Base-by-base conservation (phyloP, 2,797 vertebrate species). In the Orestias chungarensis region DNA sequence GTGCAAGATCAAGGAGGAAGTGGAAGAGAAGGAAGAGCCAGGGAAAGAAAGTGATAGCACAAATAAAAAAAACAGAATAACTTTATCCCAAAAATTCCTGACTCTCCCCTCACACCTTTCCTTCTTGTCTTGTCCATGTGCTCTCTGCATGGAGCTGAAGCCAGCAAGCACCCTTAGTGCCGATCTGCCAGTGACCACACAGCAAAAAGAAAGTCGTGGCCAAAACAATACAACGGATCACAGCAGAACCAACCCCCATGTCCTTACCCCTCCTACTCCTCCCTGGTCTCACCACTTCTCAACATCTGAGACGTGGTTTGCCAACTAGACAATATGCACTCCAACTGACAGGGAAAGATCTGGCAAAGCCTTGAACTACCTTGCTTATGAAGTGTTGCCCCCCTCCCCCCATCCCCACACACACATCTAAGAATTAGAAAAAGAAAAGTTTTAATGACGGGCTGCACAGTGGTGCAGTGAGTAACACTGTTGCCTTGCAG, bases 181-280 rank as follows among this genome's bases (percentile, higher is more conserved):
- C 38, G 74, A 81, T 87, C 81, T 88, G 81, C 82, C 83, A 82
- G 80, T 90, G 92, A 87, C 92, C 92, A 92, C 92, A 93, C 92
- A 93, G 89, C 44, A 59, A 93, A 90, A 93, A 92, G 91, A 93
- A 93, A 92, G 91, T 79, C 67, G 75, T 71, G 72, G 90, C 83
- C 87, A 90, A 90, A 90, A 91, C 82, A 91, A 85, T 89, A 86
- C 91, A 92, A 87, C 88, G 85, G 87, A 93, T 91, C 90, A 85
- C 88, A 90, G 89, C 80, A 81, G 78, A 87, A 75, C 79, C 78
- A 73, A 79, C 78, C 79, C 72, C 72, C 57, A 55, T 3, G 1
- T 20, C 38, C 38, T 15, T 15, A 14, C 38, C 25, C 59, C 38
- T 40, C n/a, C 23, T 64, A 14, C 73, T 46, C 70, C 70, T 69